A percentile compares a stretch with the other conserved stretches of the same genome.
phyloP scores from a whole-genome alignment of 2,797 vertebrate species.

The Chaenodraco wilsoni region DNA sequence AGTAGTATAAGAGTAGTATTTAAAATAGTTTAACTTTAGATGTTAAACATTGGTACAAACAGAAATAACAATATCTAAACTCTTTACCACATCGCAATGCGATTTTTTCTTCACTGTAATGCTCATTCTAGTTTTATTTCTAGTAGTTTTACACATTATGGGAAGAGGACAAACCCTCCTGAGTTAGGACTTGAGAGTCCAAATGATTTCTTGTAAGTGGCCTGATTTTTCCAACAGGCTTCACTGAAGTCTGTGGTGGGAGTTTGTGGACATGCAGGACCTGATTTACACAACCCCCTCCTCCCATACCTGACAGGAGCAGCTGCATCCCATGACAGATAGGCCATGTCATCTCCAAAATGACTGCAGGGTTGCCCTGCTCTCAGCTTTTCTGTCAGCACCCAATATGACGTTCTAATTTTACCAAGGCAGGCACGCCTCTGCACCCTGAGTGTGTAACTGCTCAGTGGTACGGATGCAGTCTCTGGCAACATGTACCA shows the following conservation, averaged over 20 bases:
- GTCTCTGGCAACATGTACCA: not conserved
- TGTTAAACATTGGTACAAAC: constrained; percentile 32
- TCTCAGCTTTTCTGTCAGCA: constrained; percentile 87
- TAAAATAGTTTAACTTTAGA: constrained; percentile 19
- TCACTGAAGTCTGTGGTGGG: constrained; percentile 51
- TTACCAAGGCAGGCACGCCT: constrained; percentile 69
- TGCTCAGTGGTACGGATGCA: constrained; percentile 8
- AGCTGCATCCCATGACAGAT: constrained; percentile 83
- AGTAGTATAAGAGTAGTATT: not conserved
- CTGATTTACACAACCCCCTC: constrained; percentile 66
- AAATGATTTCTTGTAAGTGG: constrained; percentile 59
- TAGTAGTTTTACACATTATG: constrained; percentile 48
- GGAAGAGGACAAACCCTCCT: constrained; percentile 52
- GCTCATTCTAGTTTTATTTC: constrained; percentile 17
- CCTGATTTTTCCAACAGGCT: constrained; percentile 77
- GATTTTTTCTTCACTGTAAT: constrained; percentile 22
- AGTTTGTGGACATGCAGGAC: constrained; percentile 49
- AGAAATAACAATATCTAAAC: constrained; percentile 12
- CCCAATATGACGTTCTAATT: constrained; percentile 87
- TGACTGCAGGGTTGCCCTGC: constrained; percentile 76
- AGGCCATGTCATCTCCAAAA: constrained; percentile 79
- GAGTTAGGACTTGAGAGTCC: constrained; percentile 48
- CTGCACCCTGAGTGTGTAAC: constrained; percentile 10
- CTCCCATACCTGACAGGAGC: constrained; percentile 80
- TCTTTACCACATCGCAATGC: constrained; percentile 12